A percentile compares a stretch with the other conserved stretches of the same genome.
phyloP scores from a whole-genome alignment of 2,888 invertebrate genomes.

The Drosophila monieri region DNA sequence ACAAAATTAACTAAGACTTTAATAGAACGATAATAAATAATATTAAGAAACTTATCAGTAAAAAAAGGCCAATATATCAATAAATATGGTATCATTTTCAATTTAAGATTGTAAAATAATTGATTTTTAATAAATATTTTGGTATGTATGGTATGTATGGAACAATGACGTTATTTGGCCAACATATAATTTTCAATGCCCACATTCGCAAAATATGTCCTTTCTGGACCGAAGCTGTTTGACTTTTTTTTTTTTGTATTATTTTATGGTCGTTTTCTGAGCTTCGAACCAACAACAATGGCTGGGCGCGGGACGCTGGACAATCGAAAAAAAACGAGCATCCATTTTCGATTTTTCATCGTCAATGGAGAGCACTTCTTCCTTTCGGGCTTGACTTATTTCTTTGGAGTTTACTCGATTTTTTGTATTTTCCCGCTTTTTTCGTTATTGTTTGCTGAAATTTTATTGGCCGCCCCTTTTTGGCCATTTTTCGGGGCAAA shows the following conservation, averaged over 20 bases:
- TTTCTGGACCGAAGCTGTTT: constrained; percentile 18
- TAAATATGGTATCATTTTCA: background rate
- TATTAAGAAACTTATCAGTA: background rate
- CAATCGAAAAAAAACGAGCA: constrained; percentile 44
- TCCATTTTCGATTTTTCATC: constrained; percentile 55
- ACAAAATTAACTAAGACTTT: background rate
- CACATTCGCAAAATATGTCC: constrained; percentile 16
- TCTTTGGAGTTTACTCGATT: constrained; percentile 22
- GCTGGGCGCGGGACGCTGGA: constrained; percentile 22
- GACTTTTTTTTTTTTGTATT: constrained; percentile 8
- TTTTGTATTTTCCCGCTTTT: constrained; percentile 6
- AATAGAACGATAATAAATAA: background rate
- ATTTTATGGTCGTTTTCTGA: constrained; percentile 13
- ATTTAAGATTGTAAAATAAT: background rate
- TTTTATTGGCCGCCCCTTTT: constrained; percentile 49
- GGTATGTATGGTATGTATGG: constrained; percentile 34
- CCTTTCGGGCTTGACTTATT: constrained; percentile 37
- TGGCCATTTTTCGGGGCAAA: constrained; percentile 11
- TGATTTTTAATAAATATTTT: constrained; percentile 3
- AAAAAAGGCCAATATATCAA: background rate
- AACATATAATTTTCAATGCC: constrained; percentile 39
- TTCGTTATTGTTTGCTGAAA: constrained; percentile 32
- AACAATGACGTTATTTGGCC: constrained; percentile 28
- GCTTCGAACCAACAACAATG: constrained; percentile 38
- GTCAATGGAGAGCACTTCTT: constrained; percentile 38